These are phyloP conservation scores for Sesia bembeciformis DNA, from an alignment of 2,888 invertebrate genomes.

Conservation along the genomic window DNA sequence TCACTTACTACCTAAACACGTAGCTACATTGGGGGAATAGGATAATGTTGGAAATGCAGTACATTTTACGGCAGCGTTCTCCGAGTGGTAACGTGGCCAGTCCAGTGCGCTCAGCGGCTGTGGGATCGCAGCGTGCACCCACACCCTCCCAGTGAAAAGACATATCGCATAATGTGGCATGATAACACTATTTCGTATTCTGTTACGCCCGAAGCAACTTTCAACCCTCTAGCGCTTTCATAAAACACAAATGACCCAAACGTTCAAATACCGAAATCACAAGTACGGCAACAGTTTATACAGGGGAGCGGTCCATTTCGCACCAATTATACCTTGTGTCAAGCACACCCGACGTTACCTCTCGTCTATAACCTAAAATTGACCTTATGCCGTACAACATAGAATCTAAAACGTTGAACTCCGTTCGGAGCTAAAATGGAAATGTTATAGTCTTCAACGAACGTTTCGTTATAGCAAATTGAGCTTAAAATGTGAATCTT, in stretches of 20 bases:
- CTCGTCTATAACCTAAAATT: constrained; percentile 11
- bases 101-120: too few species aligned
- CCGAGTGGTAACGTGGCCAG: too few species aligned
- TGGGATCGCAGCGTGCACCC: too few species aligned
- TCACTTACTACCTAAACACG: too few species aligned
- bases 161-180: too few species aligned
- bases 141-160: too few species aligned
- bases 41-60: too few species aligned
- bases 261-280: constrained; percentile 8
- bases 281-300: constrained; percentile 44
- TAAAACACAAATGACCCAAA: not conserved
- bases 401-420: constrained; percentile 13
- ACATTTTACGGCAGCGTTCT: too few species aligned
- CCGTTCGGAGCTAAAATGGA: constrained; percentile 17
- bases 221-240: not conserved
- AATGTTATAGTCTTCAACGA: constrained; percentile 32
- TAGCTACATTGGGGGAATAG: too few species aligned
- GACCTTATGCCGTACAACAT: constrained; percentile 15
- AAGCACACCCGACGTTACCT: constrained; percentile 42
- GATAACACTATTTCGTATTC: too few species aligned
- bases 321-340: constrained; percentile 65
- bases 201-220: too few species aligned
- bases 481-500: constrained; percentile 22
- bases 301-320: constrained; percentile 52
- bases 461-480: constrained; percentile 23